Evolutionary conservation across 2,113 vertebrate genomes (phyloP).

Genomic region (Crotalus tigris): DNA sequence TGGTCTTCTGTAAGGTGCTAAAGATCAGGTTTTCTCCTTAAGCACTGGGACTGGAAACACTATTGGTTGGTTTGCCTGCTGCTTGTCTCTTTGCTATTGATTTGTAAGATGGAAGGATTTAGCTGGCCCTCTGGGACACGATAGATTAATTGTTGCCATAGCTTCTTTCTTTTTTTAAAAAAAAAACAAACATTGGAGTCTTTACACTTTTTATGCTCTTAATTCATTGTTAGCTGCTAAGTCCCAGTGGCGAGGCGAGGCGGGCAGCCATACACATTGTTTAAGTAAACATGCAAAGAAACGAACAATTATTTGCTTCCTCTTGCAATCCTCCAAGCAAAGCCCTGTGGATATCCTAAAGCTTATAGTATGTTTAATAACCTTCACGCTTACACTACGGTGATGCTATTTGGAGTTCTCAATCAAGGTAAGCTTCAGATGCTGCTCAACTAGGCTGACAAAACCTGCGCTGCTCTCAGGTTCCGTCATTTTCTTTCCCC

Average conservation of each 20-base stretch:
- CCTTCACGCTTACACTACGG: not conserved
- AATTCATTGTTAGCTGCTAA: not conserved
- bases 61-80: not conserved
- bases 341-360: not conserved
- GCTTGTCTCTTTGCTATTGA: not conserved
- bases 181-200: not conserved
- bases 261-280: not conserved
- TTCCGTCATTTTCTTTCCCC: not conserved
- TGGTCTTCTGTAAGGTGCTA: not conserved
- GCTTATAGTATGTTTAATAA: not conserved
- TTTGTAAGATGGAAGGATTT: not conserved
- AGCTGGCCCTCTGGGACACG: not conserved
- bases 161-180: not conserved
- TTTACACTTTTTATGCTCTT: not conserved
- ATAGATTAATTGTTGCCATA: not conserved
- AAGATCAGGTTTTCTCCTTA: not conserved
- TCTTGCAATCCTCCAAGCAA: not conserved
- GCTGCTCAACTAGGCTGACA: not conserved
- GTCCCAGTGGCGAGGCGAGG: not conserved
- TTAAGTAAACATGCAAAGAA: not conserved
- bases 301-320: not conserved
- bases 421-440: not conserved
- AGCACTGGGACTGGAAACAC: not conserved
- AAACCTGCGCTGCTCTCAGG: not conserved
- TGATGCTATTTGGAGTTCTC: not conserved